These are phyloP conservation scores for Drosophila macrospina DNA, from an alignment of 2,888 invertebrate species.

Conservation along the genomic window DNA sequence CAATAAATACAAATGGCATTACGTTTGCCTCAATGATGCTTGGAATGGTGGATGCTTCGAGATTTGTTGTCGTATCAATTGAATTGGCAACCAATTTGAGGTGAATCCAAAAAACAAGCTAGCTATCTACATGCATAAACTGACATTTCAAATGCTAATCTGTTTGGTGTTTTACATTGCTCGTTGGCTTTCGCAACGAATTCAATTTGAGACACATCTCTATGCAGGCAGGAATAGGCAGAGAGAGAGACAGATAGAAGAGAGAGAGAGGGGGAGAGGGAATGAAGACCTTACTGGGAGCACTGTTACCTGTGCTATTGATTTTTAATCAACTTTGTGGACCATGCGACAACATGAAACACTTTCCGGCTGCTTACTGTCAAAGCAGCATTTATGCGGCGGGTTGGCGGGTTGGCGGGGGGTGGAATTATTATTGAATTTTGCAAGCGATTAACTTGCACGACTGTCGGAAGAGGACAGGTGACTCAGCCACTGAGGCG, in stretches of 20 bases:
- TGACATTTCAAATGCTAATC: slow-evolving; percentile 76
- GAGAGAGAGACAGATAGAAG: neutral
- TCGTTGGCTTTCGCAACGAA: slow-evolving; percentile 45
- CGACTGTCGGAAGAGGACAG: slow-evolving; percentile 38
- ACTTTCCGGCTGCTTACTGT: slow-evolving; percentile 74
- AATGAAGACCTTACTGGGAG: neutral
- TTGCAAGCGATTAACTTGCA: slow-evolving; percentile 82
- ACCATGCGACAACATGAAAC: slow-evolving; percentile 70
- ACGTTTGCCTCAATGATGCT: slow-evolving; percentile 14
- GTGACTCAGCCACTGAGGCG: slow-evolving; percentile 15
- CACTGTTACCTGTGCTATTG: slow-evolving; percentile 56
- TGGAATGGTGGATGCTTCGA: neutral
- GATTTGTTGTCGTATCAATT: slow-evolving; percentile 9
- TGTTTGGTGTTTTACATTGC: slow-evolving; percentile 49
- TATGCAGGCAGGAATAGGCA: slow-evolving; percentile 14
- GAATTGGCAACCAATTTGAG: slow-evolving; percentile 13
- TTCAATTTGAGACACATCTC: slow-evolving; percentile 51
- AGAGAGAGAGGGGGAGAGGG: neutral
- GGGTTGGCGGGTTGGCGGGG: slow-evolving; percentile 14
- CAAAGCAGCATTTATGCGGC: slow-evolving; percentile 34
- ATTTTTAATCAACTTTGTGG: slow-evolving; percentile 74
- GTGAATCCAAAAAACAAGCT: slow-evolving; percentile 13
- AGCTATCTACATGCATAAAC: neutral
- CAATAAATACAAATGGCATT: slow-evolving; percentile 55
- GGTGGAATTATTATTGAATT: slow-evolving; percentile 79